phyloP scores from a whole-genome alignment of 2,888 invertebrate species.

The Platycnemis pennipes region DNA sequence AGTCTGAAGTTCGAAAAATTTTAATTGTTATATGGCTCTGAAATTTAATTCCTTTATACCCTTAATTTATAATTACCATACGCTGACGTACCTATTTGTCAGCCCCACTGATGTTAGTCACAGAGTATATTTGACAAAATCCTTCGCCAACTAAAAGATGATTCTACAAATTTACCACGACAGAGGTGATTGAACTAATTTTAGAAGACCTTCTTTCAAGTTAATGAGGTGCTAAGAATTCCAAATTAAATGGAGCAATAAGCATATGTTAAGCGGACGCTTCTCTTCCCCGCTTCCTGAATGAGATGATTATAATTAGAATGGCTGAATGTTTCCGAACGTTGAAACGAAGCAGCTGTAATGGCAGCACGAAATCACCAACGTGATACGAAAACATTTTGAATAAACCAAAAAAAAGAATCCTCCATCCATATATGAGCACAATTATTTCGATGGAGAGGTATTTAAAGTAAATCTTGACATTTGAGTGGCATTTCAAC shows the following conservation, averaged over 20 bases:
- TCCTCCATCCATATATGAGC: too few relatives aligned
- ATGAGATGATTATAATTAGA: neutral
- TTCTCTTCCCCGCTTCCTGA: neutral
- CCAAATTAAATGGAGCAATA: neutral
- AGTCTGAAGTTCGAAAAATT: too few relatives aligned
- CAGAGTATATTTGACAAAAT: neutral
- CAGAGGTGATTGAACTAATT: neutral
- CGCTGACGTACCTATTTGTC: too few relatives aligned
- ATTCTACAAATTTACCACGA: neutral
- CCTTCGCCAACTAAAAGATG: neutral
- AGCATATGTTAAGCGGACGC: neutral
- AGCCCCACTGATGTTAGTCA: neutral
- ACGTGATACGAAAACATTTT: neutral
- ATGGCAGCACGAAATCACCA: neutral
- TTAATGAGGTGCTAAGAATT: neutral
- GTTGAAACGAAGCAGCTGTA: neutral
- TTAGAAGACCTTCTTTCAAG: neutral
- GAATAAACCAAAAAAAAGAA: neutral
- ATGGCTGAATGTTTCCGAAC: neutral
- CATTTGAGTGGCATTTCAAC: too few relatives aligned
- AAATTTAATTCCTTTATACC: too few relatives aligned
- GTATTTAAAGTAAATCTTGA: too few relatives aligned
- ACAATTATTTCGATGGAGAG: too few relatives aligned
- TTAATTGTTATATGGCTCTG: too few relatives aligned
- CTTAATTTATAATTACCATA: too few relatives aligned